phyloP scores from a whole-genome alignment of 2,888 invertebrate species.

The Monoplex corrugatus region DNA sequence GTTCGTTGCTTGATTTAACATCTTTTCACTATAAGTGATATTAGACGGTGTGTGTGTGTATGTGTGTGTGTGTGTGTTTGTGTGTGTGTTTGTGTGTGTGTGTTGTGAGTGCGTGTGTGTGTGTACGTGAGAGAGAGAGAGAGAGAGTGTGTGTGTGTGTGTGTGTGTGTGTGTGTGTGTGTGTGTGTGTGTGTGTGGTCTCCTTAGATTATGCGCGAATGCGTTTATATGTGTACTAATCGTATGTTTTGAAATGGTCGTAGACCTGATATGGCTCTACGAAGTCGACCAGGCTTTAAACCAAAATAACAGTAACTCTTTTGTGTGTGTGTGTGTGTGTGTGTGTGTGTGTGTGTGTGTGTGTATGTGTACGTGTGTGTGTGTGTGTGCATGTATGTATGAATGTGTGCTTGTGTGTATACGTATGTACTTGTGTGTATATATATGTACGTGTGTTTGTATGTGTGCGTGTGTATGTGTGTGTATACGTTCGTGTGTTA shows the following conservation, averaged over 20 bases:
- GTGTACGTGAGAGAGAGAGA: too few species aligned
- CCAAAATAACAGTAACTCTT: too few species aligned
- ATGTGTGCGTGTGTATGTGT: too few species aligned
- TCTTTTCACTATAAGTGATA: too few species aligned
- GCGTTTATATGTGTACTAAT: not conserved
- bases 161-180: not conserved
- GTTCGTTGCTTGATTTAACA: too few species aligned
- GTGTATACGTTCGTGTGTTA: too few species aligned
- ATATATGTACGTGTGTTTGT: too few species aligned
- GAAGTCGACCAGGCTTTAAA: too few species aligned
- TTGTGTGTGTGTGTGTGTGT: conserved; percentile 24
- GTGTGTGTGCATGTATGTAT: not conserved
- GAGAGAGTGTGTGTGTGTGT: not conserved
- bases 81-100: not conserved
- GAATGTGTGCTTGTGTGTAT: too few species aligned
- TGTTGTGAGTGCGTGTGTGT: not conserved
- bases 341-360: conserved; percentile 28
- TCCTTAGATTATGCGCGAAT: not conserved
- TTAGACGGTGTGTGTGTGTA: conserved; percentile 5
- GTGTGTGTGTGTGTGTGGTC: not conserved
- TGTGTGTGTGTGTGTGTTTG: not conserved
- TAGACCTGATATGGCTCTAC: too few species aligned
- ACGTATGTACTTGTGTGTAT: too few species aligned
- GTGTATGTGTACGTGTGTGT: not conserved
- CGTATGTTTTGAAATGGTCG: too few species aligned